These are phyloP conservation scores for Mystacides longicornis DNA, from an alignment of 2,888 invertebrate species.

Conservation along the genomic window DNA sequence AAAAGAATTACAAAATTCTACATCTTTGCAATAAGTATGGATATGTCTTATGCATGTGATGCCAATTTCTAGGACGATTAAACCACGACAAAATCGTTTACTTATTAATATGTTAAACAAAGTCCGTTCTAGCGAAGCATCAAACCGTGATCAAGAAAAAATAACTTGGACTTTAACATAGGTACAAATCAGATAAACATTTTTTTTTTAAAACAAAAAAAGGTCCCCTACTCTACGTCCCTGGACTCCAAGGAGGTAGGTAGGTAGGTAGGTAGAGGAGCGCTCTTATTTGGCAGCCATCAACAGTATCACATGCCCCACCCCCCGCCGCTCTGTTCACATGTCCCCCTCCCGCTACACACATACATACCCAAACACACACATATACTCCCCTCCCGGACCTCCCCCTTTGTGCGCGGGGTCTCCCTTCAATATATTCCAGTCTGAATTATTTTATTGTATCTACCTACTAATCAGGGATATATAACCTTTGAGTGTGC, in stretches of 20 bases:
- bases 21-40: too few species aligned
- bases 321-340: slow-evolving; percentile 1
- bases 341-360: background rate
- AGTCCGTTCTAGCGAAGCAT: too few species aligned
- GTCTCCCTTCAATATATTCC: slow-evolving; percentile 7
- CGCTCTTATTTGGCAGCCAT: slow-evolving; percentile 26
- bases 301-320: slow-evolving; percentile 25
- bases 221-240: background rate
- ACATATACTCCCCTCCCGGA: background rate
- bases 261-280: too few species aligned
- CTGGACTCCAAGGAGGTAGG: background rate
- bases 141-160: too few species aligned
- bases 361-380: background rate
- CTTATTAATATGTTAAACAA: too few species aligned
- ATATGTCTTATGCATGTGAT: too few species aligned
- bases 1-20: too few species aligned
- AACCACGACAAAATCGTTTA: too few species aligned
- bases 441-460: background rate
- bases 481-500: background rate
- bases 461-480: slow-evolving; percentile 2
- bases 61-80: too few species aligned
- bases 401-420: background rate
- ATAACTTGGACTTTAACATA: too few species aligned
- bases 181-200: too few species aligned
- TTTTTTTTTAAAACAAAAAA: too few species aligned